phyloP scores from a whole-genome alignment of 2,797 vertebrate species.

The Molossus molossus region DNA sequence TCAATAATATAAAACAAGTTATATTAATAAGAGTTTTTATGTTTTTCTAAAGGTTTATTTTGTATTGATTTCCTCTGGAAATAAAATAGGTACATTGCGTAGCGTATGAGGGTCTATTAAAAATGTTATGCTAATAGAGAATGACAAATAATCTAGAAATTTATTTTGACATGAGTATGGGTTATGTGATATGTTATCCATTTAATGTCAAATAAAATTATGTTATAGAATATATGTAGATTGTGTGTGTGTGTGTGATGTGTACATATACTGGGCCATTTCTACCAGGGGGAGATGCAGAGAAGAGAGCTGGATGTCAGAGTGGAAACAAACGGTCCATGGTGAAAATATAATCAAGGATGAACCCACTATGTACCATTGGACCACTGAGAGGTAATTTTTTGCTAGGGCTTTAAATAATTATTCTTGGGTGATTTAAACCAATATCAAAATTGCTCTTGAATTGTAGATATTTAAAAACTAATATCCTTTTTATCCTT shows the following conservation, averaged over 20 bases:
- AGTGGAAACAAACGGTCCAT: not conserved
- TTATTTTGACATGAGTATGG: not conserved
- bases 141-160: not conserved
- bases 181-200: not conserved
- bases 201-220: not conserved
- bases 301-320: not conserved
- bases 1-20: not conserved
- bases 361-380: not conserved
- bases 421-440: slow-evolving; percentile 20
- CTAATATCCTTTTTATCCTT: not conserved
- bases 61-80: not conserved
- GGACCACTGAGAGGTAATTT: not conserved
- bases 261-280: not conserved
- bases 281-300: not conserved
- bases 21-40: not conserved
- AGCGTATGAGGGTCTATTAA: not conserved
- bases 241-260: not conserved
- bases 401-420: slow-evolving; percentile 42
- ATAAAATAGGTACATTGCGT: not conserved
- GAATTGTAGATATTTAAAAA: slow-evolving; percentile 24
- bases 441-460: slow-evolving; percentile 30
- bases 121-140: not conserved
- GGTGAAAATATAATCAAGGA: not conserved
- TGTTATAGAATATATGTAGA: not conserved
- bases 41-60: not conserved